Conservation (phyloP, 1,140 invertebrate genomes). For the Ladona fulva region DNA sequence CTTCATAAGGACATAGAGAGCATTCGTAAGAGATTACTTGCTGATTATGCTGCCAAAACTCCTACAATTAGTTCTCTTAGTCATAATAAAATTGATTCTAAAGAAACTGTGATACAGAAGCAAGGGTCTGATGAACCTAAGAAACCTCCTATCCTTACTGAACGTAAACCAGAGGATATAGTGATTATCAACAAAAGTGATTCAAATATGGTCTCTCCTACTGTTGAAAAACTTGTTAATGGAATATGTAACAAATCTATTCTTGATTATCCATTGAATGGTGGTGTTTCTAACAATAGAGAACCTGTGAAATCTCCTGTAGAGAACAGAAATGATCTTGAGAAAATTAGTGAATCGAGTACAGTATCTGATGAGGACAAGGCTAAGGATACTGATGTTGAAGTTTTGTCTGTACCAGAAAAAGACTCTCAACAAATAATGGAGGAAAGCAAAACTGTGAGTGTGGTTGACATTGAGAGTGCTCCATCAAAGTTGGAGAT, state of each 20-base stretch:
- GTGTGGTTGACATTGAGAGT: no score
- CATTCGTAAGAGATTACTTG: not conserved
- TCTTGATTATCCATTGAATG: not conserved
- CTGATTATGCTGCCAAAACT: not conserved
- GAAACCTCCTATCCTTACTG: not conserved
- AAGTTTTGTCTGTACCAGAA: no score
- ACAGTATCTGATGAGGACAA: no score
- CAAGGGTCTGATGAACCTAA: not conserved
- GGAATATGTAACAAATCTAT: not conserved
- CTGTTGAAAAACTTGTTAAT: not conserved
- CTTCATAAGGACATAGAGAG: not conserved
- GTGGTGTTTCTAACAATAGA: not conserved
- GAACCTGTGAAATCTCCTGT: not conserved
- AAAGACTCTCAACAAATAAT: no score
- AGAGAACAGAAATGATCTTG: not conserved
- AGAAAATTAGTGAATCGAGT: no score
- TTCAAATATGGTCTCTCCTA: not conserved
- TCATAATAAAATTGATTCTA: not conserved
- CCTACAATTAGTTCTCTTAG: not conserved
- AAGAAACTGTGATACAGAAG: not conserved
- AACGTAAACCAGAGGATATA: not conserved
- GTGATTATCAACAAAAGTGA: not conserved
- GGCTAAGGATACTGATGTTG: no score
- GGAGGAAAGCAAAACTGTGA: no score
- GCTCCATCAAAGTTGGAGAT: not conserved